Conservation (phyloP, 2,797 vertebrate species). For the Takifugu rubripes region DNA sequence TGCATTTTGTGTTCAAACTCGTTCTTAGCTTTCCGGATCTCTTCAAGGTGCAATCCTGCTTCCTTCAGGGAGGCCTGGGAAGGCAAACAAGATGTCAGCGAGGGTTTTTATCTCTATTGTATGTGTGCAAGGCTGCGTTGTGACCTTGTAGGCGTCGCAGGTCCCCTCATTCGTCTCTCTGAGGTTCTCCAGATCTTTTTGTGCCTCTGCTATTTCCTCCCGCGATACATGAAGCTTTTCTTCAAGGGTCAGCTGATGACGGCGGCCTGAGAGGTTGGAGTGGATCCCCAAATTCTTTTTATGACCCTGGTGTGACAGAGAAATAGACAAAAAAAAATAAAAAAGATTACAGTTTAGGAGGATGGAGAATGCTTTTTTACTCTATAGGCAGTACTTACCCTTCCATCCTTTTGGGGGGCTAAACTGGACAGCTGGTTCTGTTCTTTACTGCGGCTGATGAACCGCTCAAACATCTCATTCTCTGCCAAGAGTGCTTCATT, state of each 20-base stretch:
- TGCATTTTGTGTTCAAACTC: slow-evolving; percentile 44
- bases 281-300: slow-evolving; percentile 16
- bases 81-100: not conserved
- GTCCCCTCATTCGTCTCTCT: not conserved
- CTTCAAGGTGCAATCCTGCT: slow-evolving; percentile 37
- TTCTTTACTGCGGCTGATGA: slow-evolving; percentile 38
- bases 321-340: not conserved
- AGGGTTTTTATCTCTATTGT: not conserved
- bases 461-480: slow-evolving; percentile 52
- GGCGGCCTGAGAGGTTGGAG: slow-evolving; percentile 10
- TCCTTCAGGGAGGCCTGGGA: slow-evolving; percentile 49
- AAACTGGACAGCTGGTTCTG: slow-evolving; percentile 9
- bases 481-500: slow-evolving; percentile 46
- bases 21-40: slow-evolving; percentile 39
- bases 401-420: slow-evolving; percentile 18
- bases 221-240: slow-evolving; percentile 50
- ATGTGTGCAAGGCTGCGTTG: not conserved
- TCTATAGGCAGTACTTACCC: slow-evolving; percentile 23
- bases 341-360: not conserved
- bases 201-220: slow-evolving; percentile 38
- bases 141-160: slow-evolving; percentile 47
- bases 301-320: slow-evolving; percentile 25
- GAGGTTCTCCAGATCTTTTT: slow-evolving; percentile 26
- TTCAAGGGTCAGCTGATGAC: slow-evolving; percentile 43
- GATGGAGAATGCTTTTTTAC: not conserved